Percentiles rank a stretch among this genome's conserved stretches.
Conservation (phyloP, 2,113 vertebrate genomes). For the Phainopepla nitens region DNA sequence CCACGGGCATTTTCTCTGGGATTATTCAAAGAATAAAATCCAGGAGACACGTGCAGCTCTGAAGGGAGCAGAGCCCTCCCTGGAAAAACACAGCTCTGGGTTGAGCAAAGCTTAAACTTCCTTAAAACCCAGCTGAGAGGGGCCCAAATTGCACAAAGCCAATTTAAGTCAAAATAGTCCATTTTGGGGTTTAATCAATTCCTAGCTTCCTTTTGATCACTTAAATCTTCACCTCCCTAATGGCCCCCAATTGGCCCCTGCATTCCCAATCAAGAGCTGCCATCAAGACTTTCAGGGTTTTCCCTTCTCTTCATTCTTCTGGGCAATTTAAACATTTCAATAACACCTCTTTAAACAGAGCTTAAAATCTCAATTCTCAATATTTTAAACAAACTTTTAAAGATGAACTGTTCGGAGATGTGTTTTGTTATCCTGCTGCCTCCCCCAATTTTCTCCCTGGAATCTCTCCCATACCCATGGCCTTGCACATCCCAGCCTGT, state of each 20-base stretch:
- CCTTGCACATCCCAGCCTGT: accelerated
- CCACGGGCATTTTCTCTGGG: background rate
- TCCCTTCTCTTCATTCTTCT: background rate
- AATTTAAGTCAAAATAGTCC: background rate
- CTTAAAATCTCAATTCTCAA: background rate
- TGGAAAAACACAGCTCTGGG: background rate
- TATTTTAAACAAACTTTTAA: background rate
- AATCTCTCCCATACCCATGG: background rate
- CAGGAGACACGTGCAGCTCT: background rate
- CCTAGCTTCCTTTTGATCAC: background rate
- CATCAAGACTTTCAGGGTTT: background rate
- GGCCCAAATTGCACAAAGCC: background rate
- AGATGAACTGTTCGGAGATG: background rate
- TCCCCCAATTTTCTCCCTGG: background rate
- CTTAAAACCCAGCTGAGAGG: background rate
- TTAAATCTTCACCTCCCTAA: background rate
- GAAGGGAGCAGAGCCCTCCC: background rate
- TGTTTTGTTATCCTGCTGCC: background rate
- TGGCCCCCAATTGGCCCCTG: background rate
- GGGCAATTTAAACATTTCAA: background rate
- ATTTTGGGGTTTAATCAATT: background rate
- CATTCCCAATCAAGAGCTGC: background rate
- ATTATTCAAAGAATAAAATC: background rate
- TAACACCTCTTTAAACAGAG: background rate
- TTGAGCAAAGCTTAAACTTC: accelerated